Evolutionary conservation across 1,140 invertebrate species (phyloP).

Genomic region (Trinorchestia longiramus): DNA sequence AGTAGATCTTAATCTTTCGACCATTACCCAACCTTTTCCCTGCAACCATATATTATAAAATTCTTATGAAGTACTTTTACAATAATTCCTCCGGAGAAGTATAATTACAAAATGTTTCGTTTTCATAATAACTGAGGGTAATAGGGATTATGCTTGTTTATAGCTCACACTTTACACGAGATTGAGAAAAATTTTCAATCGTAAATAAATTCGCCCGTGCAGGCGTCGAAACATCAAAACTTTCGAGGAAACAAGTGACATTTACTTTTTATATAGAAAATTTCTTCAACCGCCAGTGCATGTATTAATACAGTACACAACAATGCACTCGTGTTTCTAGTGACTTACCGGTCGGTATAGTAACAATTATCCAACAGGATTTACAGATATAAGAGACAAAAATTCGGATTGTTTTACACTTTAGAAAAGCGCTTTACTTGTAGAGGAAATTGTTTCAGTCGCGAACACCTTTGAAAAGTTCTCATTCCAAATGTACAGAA

Average conservation of each 20-base stretch:
- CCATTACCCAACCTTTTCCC: neutral
- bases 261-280: no score
- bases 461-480: neutral
- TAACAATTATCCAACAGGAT: no score
- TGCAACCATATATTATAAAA: neutral
- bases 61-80: neutral
- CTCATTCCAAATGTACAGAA: neutral
- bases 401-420: no score
- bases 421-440: no score
- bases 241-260: neutral
- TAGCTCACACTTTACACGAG: neutral
- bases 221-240: neutral
- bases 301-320: no score
- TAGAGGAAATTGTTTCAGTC: neutral
- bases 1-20: neutral
- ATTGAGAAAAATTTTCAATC: neutral
- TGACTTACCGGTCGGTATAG: no score
- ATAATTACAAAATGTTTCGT: neutral
- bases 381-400: no score
- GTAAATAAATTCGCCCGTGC: no score
- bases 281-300: no score
- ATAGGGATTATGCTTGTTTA: neutral
- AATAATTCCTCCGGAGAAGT: neutral
- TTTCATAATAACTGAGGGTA: neutral
- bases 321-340: no score